Conservation (phyloP, 2,797 vertebrate species). For the Gouania willdenowi region DNA sequence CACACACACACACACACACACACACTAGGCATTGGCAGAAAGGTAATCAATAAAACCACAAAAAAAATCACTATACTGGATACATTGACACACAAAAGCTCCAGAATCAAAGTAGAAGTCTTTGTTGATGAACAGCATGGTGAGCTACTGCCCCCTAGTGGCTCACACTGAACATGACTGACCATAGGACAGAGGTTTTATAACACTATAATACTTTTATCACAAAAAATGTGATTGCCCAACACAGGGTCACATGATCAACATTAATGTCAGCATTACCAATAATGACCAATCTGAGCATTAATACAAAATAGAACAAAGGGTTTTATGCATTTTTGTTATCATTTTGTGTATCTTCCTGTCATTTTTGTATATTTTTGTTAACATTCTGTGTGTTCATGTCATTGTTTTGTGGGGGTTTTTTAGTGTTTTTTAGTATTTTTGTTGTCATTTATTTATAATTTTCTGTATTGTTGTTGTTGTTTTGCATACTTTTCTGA, state of each 20-base stretch:
- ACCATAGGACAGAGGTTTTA: background rate
- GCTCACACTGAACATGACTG: slow-evolving; percentile 12
- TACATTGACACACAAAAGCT: slow-evolving; percentile 57
- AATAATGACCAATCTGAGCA: background rate
- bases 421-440: too few relatives aligned
- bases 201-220: background rate
- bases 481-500: too few relatives aligned
- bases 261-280: background rate
- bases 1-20: slow-evolving; percentile 28
- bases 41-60: slow-evolving; percentile 31
- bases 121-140: slow-evolving; percentile 68
- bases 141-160: slow-evolving; percentile 92
- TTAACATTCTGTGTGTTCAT: too few relatives aligned
- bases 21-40: slow-evolving; percentile 46
- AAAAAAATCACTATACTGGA: slow-evolving; percentile 42
- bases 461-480: too few relatives aligned
- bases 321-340: too few relatives aligned
- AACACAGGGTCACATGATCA: background rate
- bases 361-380: too few relatives aligned
- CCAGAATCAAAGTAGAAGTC: slow-evolving; percentile 23
- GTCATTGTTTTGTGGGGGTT: too few relatives aligned
- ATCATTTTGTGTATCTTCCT: too few relatives aligned
- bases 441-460: too few relatives aligned
- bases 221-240: too few relatives aligned
- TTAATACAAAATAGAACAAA: background rate